Evolutionary conservation across 2,113 vertebrate genomes (phyloP).

Genomic region (Axis porcinus): DNA sequence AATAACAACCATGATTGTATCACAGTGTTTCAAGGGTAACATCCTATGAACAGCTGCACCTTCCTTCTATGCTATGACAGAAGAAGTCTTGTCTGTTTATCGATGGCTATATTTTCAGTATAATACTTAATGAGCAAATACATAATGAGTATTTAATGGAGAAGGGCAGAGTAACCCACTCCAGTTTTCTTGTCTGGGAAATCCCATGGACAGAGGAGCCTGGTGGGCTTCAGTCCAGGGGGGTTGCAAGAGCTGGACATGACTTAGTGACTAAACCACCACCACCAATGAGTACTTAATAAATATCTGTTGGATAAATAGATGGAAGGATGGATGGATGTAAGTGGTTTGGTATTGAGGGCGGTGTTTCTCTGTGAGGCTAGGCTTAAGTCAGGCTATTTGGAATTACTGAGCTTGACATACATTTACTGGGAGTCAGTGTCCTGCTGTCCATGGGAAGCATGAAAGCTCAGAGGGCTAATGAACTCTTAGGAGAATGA

Average conservation of each 20-base stretch:
- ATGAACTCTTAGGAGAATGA: background rate
- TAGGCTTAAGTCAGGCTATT: background rate
- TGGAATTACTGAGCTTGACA: constrained; percentile 27
- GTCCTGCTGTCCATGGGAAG: background rate
- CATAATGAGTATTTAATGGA: background rate
- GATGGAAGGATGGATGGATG: background rate
- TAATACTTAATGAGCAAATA: background rate
- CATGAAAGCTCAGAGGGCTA: background rate
- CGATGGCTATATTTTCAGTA: background rate
- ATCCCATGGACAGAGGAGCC: background rate
- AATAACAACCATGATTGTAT: background rate
- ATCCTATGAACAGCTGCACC: background rate
- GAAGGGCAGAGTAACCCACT: background rate
- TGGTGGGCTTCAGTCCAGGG: background rate
- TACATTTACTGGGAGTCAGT: background rate
- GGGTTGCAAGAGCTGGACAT: background rate
- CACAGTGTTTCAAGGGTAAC: background rate
- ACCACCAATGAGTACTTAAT: background rate
- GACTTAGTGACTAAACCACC: background rate
- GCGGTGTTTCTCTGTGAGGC: background rate
- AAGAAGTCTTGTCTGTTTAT: background rate
- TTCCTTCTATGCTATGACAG: background rate
- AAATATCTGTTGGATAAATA: background rate
- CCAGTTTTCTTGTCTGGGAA: background rate
- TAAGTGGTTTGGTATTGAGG: background rate